Evolutionary conservation across 2,113 vertebrate genomes (phyloP).

Genomic region (Parus major): DNA sequence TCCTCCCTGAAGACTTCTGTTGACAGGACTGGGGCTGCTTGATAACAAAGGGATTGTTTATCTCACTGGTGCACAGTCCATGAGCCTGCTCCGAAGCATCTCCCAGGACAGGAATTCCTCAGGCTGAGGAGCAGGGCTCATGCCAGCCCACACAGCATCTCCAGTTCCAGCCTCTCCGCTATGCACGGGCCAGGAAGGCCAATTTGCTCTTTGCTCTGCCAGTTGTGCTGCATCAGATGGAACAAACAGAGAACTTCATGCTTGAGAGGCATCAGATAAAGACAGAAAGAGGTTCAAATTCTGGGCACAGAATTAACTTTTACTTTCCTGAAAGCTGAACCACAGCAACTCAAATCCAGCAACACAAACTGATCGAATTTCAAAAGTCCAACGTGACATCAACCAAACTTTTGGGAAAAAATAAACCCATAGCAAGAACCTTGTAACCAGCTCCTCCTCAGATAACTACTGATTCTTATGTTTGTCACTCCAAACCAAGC

Average conservation of each 20-base stretch:
- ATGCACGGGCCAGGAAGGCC: background rate
- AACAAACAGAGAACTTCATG: constrained; percentile 11
- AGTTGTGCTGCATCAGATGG: background rate
- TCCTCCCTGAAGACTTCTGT: background rate
- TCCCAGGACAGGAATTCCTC: constrained; percentile 2
- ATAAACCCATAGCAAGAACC: background rate
- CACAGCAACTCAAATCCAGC: background rate
- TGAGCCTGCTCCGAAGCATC: background rate
- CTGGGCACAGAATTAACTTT: background rate
- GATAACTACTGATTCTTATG: background rate
- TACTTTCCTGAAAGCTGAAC: background rate
- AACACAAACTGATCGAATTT: fast-evolving
- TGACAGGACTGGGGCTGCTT: background rate
- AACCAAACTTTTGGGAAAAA: background rate
- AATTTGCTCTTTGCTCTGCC: background rate
- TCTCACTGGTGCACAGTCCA: background rate
- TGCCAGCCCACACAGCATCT: background rate
- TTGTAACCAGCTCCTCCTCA: background rate
- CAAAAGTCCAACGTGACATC: background rate
- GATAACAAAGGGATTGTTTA: constrained; percentile 43
- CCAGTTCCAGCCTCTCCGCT: background rate
- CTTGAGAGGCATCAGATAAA: constrained; percentile 29
- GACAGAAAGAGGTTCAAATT: background rate
- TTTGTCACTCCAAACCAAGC: background rate
- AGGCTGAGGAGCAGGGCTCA: background rate